Conservation (phyloP, 1,140 invertebrate species). For the Ditylenchus dipsaci region DNA sequence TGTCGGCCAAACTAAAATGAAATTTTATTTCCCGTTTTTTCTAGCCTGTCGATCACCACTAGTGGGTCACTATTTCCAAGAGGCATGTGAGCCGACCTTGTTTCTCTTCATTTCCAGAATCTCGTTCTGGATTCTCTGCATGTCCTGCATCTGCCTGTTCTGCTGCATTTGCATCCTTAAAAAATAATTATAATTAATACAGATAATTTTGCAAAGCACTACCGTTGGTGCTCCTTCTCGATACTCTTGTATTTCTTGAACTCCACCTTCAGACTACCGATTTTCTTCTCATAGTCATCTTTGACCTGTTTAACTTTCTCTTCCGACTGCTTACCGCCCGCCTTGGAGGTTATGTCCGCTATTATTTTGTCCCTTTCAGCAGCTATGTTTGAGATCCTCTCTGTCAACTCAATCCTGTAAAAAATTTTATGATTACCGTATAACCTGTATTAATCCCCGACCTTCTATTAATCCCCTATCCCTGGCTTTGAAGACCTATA, state of each 20-base stretch:
- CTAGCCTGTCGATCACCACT: too few relatives aligned
- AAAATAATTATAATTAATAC: too few relatives aligned
- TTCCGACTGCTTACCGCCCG: conserved; percentile 19
- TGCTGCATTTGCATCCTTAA: conserved; percentile 21
- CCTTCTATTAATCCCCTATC: too few relatives aligned
- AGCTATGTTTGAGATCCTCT: conserved; percentile 80
- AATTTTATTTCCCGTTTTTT: too few relatives aligned
- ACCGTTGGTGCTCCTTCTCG: conserved; percentile 75
- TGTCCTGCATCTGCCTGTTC: conserved; percentile 38
- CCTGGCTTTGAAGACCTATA: too few relatives aligned
- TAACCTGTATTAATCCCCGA: too few relatives aligned
- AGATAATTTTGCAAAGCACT: too few relatives aligned
- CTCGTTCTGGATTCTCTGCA: conserved; percentile 37
- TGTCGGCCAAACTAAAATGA: too few relatives aligned
- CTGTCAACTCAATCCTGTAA: conserved; percentile 67
- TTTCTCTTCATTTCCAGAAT: conserved; percentile 41
- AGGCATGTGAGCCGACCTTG: conserved; percentile 35
- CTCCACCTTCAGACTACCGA: conserved; percentile 78
- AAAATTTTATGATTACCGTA: too few relatives aligned
- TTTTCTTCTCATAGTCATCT: conserved; percentile 82
- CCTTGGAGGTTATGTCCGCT: conserved; percentile 35
- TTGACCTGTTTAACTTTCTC: conserved; percentile 71
- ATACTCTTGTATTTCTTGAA: conserved; percentile 78
- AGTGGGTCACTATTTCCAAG: too few relatives aligned
- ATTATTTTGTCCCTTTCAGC: conserved; percentile 79